These are phyloP conservation scores for Lacanobia oleracea DNA, from an alignment of 2,888 invertebrate species.

Conservation along the genomic window DNA sequence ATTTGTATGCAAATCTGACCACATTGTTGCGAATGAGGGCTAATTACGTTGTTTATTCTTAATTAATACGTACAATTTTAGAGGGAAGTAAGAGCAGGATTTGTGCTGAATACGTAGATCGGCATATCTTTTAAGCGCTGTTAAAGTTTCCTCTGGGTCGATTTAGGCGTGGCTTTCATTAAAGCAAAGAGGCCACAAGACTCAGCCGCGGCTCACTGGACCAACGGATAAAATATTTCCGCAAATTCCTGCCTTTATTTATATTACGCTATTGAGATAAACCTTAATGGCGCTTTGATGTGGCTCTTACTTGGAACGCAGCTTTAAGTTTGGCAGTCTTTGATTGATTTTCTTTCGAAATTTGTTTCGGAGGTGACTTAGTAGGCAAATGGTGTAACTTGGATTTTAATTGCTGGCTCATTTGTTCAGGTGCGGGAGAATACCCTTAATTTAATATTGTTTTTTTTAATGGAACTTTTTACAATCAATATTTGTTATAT, in stretches of 20 bases:
- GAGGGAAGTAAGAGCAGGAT: constrained; percentile 71
- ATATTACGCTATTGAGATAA: constrained; percentile 88
- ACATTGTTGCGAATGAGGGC: constrained; percentile 41
- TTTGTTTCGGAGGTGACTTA: constrained; percentile 73
- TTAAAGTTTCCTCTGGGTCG: constrained; percentile 82
- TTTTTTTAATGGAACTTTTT: constrained; percentile 29
- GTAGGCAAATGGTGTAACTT: constrained; percentile 69
- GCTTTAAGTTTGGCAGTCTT: constrained; percentile 85
- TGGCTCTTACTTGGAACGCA: constrained; percentile 81
- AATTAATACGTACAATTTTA: constrained; percentile 26
- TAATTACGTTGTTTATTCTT: constrained; percentile 41
- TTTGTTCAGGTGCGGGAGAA: constrained; percentile 55
- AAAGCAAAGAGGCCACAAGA: constrained; percentile 86
- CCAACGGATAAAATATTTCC: constrained; percentile 86
- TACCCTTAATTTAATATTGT: constrained; percentile 20
- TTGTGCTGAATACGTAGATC: constrained; percentile 64
- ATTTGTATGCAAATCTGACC: constrained; percentile 44
- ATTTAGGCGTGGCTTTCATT: constrained; percentile 85
- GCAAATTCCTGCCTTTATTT: constrained; percentile 88
- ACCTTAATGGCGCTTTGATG: constrained; percentile 89
- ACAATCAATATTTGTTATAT: constrained; percentile 3
- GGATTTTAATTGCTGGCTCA: constrained; percentile 70
- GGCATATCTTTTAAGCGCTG: constrained; percentile 78
- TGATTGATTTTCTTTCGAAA: constrained; percentile 86
- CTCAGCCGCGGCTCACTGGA: constrained; percentile 76